Evolutionary conservation across 2,113 vertebrate genomes (phyloP), one percentile per base, ranked within the genome.

Genomic region (Nymphicus hollandicus): DNA sequence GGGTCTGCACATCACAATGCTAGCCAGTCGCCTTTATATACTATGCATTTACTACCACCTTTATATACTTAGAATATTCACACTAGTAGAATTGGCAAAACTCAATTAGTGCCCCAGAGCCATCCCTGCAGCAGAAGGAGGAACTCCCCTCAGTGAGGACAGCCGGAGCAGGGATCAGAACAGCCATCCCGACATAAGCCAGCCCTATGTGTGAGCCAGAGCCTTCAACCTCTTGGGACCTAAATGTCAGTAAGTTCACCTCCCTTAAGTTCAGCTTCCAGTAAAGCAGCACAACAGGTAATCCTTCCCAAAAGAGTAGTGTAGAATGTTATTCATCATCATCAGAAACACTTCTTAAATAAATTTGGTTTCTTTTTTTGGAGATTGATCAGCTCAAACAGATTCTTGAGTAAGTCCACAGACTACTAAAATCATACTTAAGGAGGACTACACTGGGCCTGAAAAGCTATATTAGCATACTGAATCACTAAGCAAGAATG

Each of bases 151-250:
- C 18, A 13, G 33, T 27, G 13, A 33, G 61, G 55, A 37, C 2
- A 43, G 69, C 60, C 4, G 5, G 73, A 41, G 46, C 2, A 3
- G 55, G 41, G 15, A 44, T 44, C 0, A 0, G 44, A 24, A 33
- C 2, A 2, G 58, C 58, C 2, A 3, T 43, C 66, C 49, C 72
- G 37, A 47, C 7, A 6, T 6, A 9, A 14, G 61, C 29, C 41
- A 50, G 29, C 58, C 39, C 35, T 12, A 1, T 20, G 17, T 11
- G 24, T 8, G 4, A 76, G 35, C 15, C 65, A 61, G 41, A 77
- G 37, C 52, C 79, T 65, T 55, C 55, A 29, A 5, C 14, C 50
- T 37, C 47, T 61, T 5, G 3, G 18, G 13, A 49, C 1, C 56
- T 23, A 10, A 25, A n/a, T 5, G 13, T 70, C 53, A 49, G 13